These are phyloP conservation scores for Xylocampa areola DNA, from an alignment of 2,888 invertebrate species.

Conservation along the genomic window DNA sequence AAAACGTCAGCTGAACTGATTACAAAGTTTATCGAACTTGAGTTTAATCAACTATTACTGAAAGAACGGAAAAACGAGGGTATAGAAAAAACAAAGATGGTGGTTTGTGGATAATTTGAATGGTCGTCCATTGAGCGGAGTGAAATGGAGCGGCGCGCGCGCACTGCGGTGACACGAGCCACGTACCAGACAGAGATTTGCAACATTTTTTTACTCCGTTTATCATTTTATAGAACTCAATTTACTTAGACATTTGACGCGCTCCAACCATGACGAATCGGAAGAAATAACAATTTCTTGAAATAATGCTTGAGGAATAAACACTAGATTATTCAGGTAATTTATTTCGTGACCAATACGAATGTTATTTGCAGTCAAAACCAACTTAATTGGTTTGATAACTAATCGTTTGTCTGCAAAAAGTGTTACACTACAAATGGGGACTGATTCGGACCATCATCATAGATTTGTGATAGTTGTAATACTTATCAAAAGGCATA, in stretches of 20 bases:
- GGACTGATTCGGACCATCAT: slow-evolving; percentile 27
- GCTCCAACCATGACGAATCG: slow-evolving; percentile 49
- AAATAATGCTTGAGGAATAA: slow-evolving; percentile 42
- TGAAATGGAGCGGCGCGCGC: slow-evolving; percentile 78
- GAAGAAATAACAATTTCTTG: slow-evolving; percentile 47
- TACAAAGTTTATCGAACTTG: slow-evolving; percentile 74
- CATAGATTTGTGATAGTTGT: slow-evolving; percentile 26
- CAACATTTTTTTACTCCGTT: slow-evolving; percentile 66
- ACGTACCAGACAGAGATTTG: slow-evolving; percentile 61
- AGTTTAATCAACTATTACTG: slow-evolving; percentile 74
- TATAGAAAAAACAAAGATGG: slow-evolving; percentile 76
- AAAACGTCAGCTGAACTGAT: slow-evolving; percentile 61
- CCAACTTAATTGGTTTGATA: slow-evolving; percentile 15
- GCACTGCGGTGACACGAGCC: slow-evolving; percentile 82
- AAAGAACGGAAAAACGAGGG: slow-evolving; percentile 72
- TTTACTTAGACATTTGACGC: slow-evolving; percentile 52
- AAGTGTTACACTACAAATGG: slow-evolving; percentile 36
- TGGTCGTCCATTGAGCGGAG: slow-evolving; percentile 76
- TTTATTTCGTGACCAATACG: slow-evolving; percentile 57
- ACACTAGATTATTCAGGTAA: slow-evolving; percentile 41
- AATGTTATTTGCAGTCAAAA: slow-evolving; percentile 33
- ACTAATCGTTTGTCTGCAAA: slow-evolving; percentile 30
- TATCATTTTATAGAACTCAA: slow-evolving; percentile 48
- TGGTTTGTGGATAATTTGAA: slow-evolving; percentile 77
- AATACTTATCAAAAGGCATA: slow-evolving; percentile 25